These are phyloP conservation scores for Triplophysa siluroides DNA, from an alignment of 2,113 vertebrate species.

Conservation along the genomic window DNA sequence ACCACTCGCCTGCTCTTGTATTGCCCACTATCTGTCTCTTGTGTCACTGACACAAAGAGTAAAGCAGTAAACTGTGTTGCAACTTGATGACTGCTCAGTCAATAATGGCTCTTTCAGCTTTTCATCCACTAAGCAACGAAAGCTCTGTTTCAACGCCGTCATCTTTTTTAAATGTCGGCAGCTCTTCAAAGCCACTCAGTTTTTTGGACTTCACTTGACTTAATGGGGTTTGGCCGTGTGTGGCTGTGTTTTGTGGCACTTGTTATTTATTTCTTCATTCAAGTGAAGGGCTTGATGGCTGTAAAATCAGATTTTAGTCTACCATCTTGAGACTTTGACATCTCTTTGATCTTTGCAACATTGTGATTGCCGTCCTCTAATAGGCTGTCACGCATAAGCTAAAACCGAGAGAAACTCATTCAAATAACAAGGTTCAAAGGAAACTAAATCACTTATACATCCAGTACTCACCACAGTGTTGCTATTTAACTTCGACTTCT, in stretches of 20 bases:
- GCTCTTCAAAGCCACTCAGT: conserved; percentile 26
- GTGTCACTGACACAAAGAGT: conserved; percentile 39
- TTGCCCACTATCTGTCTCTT: conserved; percentile 43
- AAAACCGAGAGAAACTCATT: conserved; percentile 2
- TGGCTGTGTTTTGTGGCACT: conserved; percentile 26
- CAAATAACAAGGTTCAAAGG: conserved; percentile 18
- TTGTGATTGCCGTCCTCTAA: conserved; percentile 28
- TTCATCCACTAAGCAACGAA: conserved; percentile 26
- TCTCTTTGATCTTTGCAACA: conserved; percentile 49
- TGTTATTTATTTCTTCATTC: conserved; percentile 19
- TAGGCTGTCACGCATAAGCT: conserved; percentile 5
- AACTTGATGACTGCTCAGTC: conserved; percentile 29
- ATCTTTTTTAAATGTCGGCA: background rate
- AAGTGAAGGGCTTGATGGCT: conserved; percentile 46
- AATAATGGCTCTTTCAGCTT: conserved; percentile 38
- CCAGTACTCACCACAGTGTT: conserved; percentile 12
- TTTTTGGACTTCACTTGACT: conserved; percentile 44
- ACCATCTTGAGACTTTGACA: conserved; percentile 20
- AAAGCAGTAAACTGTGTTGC: conserved; percentile 20
- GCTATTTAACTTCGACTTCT: conserved; percentile 29
- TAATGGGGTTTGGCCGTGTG: conserved; percentile 45
- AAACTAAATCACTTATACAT: conserved; percentile 3
- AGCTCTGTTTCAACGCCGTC: conserved; percentile 15
- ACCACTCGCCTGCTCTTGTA: conserved; percentile 33
- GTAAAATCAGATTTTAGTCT: conserved; percentile 32